Evolutionary conservation across 2,888 invertebrate genomes (phyloP), one percentile per base, ranked within the genome.

Genomic region (Ectemnius continuus): DNA sequence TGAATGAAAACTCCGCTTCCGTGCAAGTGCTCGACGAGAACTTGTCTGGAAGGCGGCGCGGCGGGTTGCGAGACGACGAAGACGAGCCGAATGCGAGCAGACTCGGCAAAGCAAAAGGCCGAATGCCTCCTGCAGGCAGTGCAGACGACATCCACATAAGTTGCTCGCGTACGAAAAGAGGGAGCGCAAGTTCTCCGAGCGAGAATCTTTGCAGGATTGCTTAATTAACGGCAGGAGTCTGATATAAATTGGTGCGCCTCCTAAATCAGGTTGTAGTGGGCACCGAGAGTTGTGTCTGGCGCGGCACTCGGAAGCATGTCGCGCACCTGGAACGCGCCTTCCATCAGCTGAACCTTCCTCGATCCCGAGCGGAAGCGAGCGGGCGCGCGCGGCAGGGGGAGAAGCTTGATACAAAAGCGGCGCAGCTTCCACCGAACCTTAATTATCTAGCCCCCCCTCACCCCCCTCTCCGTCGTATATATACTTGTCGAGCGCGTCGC

Each of bases 351-450:
- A 11, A 11, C 5, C 36, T 11, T 36, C 11, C 36, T 11, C 16
- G n/a, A 5, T 52, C 14, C n/a, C 5, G 52, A 52, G 52, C 11
- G 11, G 16, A 2, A 52, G 52, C 4, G 16, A n/a, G n/a, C n/a
- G n/a, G n/a, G n/a, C n/a, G n/a, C n/a, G n/a, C n/a, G n/a, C n/a
- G n/a, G n/a, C n/a, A 11, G n/a, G 14, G 16, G 11, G 36, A 36
- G 36, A 8, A 11, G 36, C 36, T 8, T 36, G 8, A 68, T 59
- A 83, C 83, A 81, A 83, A 83, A 81, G 83, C 83, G 76, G 67
- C 68, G 79, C 73, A 83, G 82, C 74, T 79, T 78, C 77, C 73
- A 83, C 79, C 65, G 83, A 83, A 79, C 83, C 83, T 83, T 83
- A 83, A 83, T 83, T 83, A 83, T 83, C 78, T 75, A 48, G 59